These are phyloP conservation scores for Climacteris rufus DNA, from an alignment of 2,113 vertebrate species.

Conservation along the genomic window DNA sequence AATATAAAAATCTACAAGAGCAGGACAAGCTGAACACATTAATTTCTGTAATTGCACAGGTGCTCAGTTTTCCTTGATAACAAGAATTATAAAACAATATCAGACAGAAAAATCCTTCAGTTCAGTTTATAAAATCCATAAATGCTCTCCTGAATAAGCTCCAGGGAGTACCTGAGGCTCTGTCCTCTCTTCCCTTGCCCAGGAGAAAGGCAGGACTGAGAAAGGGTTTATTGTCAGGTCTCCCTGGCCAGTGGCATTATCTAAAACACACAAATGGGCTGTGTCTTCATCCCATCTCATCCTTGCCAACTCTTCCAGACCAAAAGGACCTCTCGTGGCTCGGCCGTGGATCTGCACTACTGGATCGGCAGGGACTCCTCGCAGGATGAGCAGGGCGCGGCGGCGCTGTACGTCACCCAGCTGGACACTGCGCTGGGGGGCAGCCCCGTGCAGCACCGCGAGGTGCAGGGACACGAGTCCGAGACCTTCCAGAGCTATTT, in stretches of 20 bases:
- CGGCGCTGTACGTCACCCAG: constrained; percentile 80
- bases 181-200: accelerated
- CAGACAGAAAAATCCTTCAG: neutral
- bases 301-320: constrained; percentile 55
- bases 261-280: neutral
- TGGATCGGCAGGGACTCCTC: constrained; percentile 85
- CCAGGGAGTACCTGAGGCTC: neutral
- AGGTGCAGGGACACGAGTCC: constrained; percentile 83
- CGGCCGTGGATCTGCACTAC: constrained; percentile 78
- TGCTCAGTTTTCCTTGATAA: neutral
- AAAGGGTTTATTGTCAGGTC: neutral
- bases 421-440: constrained; percentile 78
- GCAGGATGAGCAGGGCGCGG: constrained; percentile 85
- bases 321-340: constrained; percentile 45
- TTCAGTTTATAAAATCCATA: neutral
- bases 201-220: neutral
- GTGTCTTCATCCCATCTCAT: neutral
- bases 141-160: neutral
- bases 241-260: neutral
- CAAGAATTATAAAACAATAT: neutral
- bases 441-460: constrained; percentile 82
- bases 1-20: neutral
- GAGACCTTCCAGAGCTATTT: constrained; percentile 86
- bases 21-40: neutral
- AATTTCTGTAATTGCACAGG: neutral